Base-by-base conservation (phyloP, 1,140 invertebrate genomes). In the Heliothis subflexa region DNA sequence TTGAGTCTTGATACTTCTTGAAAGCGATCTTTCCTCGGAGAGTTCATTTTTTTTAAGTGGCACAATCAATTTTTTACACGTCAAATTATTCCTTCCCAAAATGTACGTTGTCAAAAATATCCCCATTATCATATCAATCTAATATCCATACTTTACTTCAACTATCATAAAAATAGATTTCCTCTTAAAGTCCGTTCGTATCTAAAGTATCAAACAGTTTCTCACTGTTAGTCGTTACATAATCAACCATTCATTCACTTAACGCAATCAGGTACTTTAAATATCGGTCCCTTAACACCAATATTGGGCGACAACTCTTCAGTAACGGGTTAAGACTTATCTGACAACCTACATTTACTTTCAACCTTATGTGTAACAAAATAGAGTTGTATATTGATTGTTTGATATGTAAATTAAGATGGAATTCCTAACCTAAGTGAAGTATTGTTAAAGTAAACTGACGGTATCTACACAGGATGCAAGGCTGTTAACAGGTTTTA, bases 381-480 rank as follows among this genome's bases (percentile, higher is more conserved):
- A 77, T 40, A 77, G 49, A 47, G 61, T 66, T 68, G 9, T 50
- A 52, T 12, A 52, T 75, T 9, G 47, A 16, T 52, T 52, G 47
- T 33, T 13, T 2, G 3, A 3, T 71, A 75, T 75, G 59, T 52
- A 75, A 75, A 75, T 75, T 66, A 77, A 68, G 50, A 74, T 82
- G 78, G 54, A 62, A 80, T 79, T 78, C 74, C 78, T 80, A 82
- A 80, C 87, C 87, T 87, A 79, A 84, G 84, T 81, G 85, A 90
- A 89, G 82, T 81, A 84, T 84, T 87, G 68, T 81, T 80, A 79
- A 81, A 83, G 83, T 88, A 86, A 88, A 85, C 86, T 45, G 84
- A 79, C 78, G 13, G 45, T 90, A 90, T 90, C 88, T 88, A 88
- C 79, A 90, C 86, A 89, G 88, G 88, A 90, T 86, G 84, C 75